phyloP scores from a whole-genome alignment of 2,888 invertebrate species.

The Peribatodes rhomboidaria region DNA sequence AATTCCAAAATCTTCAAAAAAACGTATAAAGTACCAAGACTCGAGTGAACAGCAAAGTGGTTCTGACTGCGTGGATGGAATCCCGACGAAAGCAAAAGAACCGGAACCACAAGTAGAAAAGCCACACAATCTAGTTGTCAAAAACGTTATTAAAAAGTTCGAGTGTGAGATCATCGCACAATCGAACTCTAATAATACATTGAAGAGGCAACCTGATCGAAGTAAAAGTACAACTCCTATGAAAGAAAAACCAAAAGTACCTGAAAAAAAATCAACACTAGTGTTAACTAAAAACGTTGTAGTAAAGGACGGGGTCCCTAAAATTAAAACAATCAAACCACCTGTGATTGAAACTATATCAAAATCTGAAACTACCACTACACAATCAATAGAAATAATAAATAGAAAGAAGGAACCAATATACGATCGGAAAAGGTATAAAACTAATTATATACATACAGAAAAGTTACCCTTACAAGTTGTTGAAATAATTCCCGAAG shows the following conservation, averaged over 20 bases:
- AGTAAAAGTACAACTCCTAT: constrained; percentile 61
- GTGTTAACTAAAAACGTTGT: constrained; percentile 84
- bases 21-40: constrained; percentile 71
- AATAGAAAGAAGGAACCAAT: constrained; percentile 71
- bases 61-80: constrained; percentile 77
- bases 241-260: constrained; percentile 87
- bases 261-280: constrained; percentile 86
- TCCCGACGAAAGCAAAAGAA: constrained; percentile 58
- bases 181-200: constrained; percentile 61
- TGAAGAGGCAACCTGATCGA: constrained; percentile 76
- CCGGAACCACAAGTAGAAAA: constrained; percentile 52
- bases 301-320: constrained; percentile 82
- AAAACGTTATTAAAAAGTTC: constrained; percentile 81
- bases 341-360: constrained; percentile 53
- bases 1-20: constrained; percentile 77
- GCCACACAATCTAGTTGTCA: constrained; percentile 70
- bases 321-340: constrained; percentile 80
- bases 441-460: constrained; percentile 80
- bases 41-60: constrained; percentile 74
- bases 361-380: constrained; percentile 53
- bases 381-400: constrained; percentile 47
- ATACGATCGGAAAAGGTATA: constrained; percentile 78
- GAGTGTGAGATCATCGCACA: constrained; percentile 81
- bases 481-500: constrained; percentile 83
- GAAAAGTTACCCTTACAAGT: constrained; percentile 76